Percentiles rank a stretch among this genome's conserved stretches.
Conservation (phyloP, 1,140 invertebrate genomes). For the Phymorhynchus buccinoides region DNA sequence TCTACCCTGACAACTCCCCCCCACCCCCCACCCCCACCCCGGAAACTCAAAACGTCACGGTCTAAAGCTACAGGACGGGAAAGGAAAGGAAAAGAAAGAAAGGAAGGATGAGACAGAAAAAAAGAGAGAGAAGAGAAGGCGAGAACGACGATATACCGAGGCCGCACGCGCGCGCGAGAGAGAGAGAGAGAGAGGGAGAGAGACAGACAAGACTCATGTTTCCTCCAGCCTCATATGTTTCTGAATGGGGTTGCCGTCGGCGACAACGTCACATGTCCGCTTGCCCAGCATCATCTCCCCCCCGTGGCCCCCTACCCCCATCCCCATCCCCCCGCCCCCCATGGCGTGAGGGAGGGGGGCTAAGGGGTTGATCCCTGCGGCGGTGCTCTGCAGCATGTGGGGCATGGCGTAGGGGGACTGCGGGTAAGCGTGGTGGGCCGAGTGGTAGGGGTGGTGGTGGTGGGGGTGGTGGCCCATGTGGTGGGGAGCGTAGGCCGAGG, state of each 20-base stretch:
- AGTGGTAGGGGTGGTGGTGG: constrained; percentile 4
- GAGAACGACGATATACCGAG: too few relatives aligned
- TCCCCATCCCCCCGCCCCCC: constrained; percentile 1
- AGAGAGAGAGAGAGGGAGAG: neutral
- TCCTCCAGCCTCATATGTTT: constrained; percentile 31
- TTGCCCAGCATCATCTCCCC: constrained; percentile 24
- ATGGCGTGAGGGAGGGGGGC: constrained; percentile 13
- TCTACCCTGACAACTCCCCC: neutral
- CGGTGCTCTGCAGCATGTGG: constrained; percentile 35
- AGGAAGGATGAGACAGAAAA: neutral
- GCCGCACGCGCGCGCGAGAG: too few relatives aligned
- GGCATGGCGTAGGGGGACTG: constrained; percentile 9
- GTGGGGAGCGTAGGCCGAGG: neutral
- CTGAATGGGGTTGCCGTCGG: constrained; percentile 22
- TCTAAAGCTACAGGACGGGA: neutral
- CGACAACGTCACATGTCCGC: constrained; percentile 14
- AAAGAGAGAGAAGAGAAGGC: neutral
- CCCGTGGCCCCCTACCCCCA: neutral
- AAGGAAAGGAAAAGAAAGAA: neutral
- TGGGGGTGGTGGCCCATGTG: constrained; percentile 5
- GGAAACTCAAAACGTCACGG: neutral
- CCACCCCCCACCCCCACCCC: neutral
- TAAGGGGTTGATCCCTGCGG: constrained; percentile 20
- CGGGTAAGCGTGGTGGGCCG: neutral
- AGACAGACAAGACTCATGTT: neutral